Conservation (phyloP, 1,140 invertebrate genomes). For the Musca vetustissima region DNA sequence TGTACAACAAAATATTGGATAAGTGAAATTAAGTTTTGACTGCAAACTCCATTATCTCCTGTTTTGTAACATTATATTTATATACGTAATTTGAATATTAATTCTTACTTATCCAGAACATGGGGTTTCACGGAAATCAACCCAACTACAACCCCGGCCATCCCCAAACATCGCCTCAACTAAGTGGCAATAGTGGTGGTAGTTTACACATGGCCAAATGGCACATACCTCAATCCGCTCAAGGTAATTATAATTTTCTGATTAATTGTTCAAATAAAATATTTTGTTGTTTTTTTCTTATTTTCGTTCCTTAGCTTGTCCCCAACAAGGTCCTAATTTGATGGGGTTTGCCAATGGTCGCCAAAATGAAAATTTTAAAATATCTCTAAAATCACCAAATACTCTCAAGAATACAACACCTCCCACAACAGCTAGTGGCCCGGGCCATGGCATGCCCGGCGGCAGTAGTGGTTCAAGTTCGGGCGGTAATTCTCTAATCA, state of each 20-base stretch:
- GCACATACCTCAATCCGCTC: slow-evolving; percentile 67
- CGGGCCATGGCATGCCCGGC: slow-evolving; percentile 27
- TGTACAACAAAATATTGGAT: too few species aligned
- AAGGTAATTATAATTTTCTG: too few species aligned
- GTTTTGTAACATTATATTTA: too few species aligned
- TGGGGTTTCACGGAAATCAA: slow-evolving; percentile 56
- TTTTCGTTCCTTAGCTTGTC: slow-evolving; percentile 37
- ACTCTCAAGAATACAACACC: slow-evolving; percentile 53
- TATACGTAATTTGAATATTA: too few species aligned
- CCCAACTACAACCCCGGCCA: slow-evolving; percentile 52
- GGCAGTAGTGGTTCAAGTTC: slow-evolving; percentile 30
- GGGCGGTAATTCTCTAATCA: slow-evolving; percentile 27
- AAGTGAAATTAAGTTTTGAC: too few species aligned
- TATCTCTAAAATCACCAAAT: slow-evolving; percentile 61
- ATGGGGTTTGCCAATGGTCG: slow-evolving; percentile 54
- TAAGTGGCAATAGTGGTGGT: slow-evolving; percentile 32
- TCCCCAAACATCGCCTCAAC: slow-evolving; percentile 45
- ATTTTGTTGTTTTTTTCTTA: too few species aligned
- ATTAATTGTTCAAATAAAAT: too few species aligned
- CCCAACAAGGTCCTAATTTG: slow-evolving; percentile 47
- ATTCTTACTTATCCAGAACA: slow-evolving; percentile 36
- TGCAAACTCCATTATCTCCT: too few species aligned
- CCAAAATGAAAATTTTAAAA: slow-evolving; percentile 66
- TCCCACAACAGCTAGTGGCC: slow-evolving; percentile 36
- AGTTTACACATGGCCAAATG: slow-evolving; percentile 60